Percentiles rank a stretch among this genome's conserved stretches.
Conservation (phyloP, 2,113 vertebrate species). For the Psophia crepitans region DNA sequence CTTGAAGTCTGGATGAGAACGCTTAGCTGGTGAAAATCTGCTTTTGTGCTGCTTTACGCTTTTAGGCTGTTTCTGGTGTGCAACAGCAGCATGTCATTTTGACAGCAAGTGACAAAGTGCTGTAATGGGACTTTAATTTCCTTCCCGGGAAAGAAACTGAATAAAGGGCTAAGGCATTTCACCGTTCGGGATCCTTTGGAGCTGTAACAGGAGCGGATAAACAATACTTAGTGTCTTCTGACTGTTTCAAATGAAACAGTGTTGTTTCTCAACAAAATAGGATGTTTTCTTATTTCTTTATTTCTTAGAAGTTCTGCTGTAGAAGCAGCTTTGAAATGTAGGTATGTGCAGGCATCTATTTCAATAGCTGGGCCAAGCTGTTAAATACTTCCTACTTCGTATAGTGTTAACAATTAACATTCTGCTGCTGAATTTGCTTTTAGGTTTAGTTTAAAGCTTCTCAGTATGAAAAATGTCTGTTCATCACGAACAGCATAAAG, state of each 20-base stretch:
- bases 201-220: neutral
- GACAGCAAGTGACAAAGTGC: neutral
- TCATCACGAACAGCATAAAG: neutral
- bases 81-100: neutral
- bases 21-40: neutral
- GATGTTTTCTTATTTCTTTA: too few relatives aligned
- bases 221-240: neutral
- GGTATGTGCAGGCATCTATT: neutral
- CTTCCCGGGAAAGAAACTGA: neutral
- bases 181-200: neutral
- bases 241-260: neutral
- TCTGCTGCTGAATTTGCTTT: neutral
- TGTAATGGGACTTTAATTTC: neutral
- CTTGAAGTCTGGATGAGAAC: neutral
- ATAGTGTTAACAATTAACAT: neutral
- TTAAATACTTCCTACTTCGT: neutral
- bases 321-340: neutral
- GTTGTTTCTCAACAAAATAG: neutral
- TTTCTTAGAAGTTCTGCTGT: too few relatives aligned
- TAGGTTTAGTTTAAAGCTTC: neutral
- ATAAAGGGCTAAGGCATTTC: neutral
- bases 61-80: neutral
- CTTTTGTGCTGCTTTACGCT: neutral
- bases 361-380: neutral
- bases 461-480: neutral